phyloP scores from a whole-genome alignment of 2,888 invertebrate species.

The Drosophila anomalata region DNA sequence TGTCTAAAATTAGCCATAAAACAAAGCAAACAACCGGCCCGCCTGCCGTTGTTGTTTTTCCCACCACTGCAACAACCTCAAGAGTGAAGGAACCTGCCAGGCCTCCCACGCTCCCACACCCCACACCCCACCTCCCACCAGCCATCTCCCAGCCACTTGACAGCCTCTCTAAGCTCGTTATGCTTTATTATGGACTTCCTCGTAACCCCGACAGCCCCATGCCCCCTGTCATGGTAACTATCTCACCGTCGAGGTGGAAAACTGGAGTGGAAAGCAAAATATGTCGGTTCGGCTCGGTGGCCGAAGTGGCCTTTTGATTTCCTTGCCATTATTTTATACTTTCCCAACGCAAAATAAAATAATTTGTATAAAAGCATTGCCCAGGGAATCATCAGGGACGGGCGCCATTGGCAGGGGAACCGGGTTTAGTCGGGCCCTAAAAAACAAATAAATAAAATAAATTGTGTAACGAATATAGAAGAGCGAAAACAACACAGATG shows the following conservation, averaged over 20 bases:
- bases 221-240: conserved; percentile 28
- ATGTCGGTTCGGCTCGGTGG: conserved; percentile 24
- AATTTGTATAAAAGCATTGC: conserved; percentile 68
- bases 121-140: not conserved
- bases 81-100: conserved; percentile 29
- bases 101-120: not conserved
- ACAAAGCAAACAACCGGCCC: conserved; percentile 47
- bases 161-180: conserved; percentile 35
- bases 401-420: not conserved
- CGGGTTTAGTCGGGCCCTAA: conserved; percentile 18
- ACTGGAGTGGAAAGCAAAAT: conserved; percentile 13
- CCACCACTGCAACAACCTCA: conserved; percentile 33
- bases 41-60: conserved; percentile 12
- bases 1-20: conserved; percentile 80
- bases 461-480: conserved; percentile 17
- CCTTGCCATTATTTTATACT: conserved; percentile 64
- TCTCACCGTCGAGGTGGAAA: not conserved
- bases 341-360: conserved; percentile 60
- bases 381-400: conserved; percentile 12
- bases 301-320: conserved; percentile 69
- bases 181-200: conserved; percentile 34
- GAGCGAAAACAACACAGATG: conserved; percentile 16
- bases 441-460: conserved; percentile 11
- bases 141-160: not conserved
- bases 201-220: not conserved